Evolutionary conservation across 2,797 vertebrate species (phyloP), one percentile per base, ranked within the genome.

Genomic region (Chaetodon trifasciatus): DNA sequence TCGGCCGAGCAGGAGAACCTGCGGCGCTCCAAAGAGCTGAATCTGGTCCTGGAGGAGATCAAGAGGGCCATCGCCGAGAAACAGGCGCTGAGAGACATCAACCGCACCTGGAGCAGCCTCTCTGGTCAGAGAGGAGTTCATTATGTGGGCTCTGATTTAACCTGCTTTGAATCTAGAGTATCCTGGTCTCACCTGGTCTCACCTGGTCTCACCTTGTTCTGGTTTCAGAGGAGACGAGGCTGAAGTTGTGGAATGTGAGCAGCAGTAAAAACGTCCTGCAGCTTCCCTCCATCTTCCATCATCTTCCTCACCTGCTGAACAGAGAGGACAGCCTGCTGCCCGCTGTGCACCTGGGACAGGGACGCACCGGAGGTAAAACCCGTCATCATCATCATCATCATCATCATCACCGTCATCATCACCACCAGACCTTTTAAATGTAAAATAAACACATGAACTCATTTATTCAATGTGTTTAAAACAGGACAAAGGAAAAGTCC

Each of bases 261-360:
- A 96, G 95, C 94, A 97, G 96, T 93, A 97, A 98, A 92, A 98
- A 97, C 95, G 96, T 97, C 78, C 95, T 99, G 84, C 98, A 98
- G 94, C 96, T 99, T 87, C 98, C 98, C 89, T 98, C 97, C 78
- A 97, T 99, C 96, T 98, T 99, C 95, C 97, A 99, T 92, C 98
- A 99, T 91, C 97, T 99, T 85, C 98, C 98, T 44, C 98, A 99
- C 95, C 97, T 99, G 90, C 96, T 98, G 92, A 96, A 96, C 95
- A 94, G 97, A 88, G 97, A 99, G 92, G 97, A 96, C 95, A 98
- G 97, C 88, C 96, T 99, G 85, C 97, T 98, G 93, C 98, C 98
- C 0, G 96, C 97, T 0, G 96, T 99, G 80, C 97, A 98, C 76
- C 92, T 99, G 92, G 97, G 98, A 65, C 97, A 98, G 93, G 97